Conservation (phyloP, 2,797 vertebrate species). For the Peromyscus melanophrys region DNA sequence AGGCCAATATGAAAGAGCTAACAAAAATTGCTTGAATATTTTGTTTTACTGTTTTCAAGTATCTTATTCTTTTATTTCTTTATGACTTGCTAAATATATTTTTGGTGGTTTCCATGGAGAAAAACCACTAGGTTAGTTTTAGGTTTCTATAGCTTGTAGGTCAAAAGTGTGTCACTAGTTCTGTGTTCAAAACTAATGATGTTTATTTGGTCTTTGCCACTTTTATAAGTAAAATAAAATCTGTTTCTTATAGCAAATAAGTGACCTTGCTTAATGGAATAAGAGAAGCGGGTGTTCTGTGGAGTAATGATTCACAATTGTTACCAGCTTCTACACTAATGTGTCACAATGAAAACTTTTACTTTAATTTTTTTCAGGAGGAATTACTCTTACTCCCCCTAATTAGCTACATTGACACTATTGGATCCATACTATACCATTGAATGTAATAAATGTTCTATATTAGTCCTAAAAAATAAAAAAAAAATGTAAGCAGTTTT, state of each 20-base stretch:
- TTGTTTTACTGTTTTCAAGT: not conserved
- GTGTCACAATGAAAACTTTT: constrained; percentile 94
- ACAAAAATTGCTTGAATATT: constrained; percentile 32
- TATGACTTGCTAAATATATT: not conserved
- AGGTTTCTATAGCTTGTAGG: not conserved
- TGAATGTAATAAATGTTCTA: not conserved
- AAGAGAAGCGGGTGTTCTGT: constrained; percentile 56
- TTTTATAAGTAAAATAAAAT: constrained; percentile 54
- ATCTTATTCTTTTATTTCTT: not conserved
- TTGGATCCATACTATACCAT: not conserved
- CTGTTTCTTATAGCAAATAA: constrained; percentile 36
- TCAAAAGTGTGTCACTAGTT: constrained; percentile 11
- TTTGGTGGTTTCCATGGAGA: constrained; percentile 7
- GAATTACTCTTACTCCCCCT: constrained; percentile 89
- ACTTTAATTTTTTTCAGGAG: constrained; percentile 86
- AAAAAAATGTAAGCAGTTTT: not conserved
- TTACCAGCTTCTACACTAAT: constrained; percentile 82
- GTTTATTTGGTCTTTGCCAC: constrained; percentile 9
- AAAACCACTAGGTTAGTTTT: not conserved
- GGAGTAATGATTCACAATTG: constrained; percentile 67
- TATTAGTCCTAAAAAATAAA: too few species aligned
- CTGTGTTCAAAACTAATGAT: not conserved
- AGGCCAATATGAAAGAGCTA: constrained; percentile 44
- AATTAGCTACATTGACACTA: constrained; percentile 77
- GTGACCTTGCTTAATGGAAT: constrained; percentile 12